These are phyloP conservation scores for Eutrigla gurnardus DNA, from an alignment of 2,797 vertebrate genomes.

Conservation along the genomic window DNA sequence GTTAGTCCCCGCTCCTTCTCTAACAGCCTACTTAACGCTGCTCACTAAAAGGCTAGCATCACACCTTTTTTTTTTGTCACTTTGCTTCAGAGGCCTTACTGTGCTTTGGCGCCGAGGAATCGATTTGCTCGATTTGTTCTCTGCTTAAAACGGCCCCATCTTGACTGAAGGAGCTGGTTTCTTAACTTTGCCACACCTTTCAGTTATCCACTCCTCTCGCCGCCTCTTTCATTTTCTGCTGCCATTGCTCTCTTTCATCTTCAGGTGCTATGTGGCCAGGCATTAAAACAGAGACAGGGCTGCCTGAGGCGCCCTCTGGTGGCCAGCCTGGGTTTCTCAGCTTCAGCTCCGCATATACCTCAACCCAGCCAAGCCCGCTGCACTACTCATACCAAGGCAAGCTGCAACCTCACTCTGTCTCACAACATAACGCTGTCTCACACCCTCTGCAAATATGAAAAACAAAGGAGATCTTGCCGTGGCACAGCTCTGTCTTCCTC, in stretches of 20 bases:
- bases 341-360: conserved; percentile 96
- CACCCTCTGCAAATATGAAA: conserved; percentile 39
- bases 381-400: conserved; percentile 99
- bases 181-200: conserved; percentile 43
- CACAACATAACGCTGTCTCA: conserved; percentile 40
- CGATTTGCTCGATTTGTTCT: conserved; percentile 51
- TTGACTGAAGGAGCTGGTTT: conserved; percentile 46
- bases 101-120: conserved; percentile 66
- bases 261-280: conserved; percentile 99
- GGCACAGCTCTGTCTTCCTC: conserved; percentile 41
- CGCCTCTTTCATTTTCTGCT: conserved; percentile 65
- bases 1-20: conserved; percentile 80
- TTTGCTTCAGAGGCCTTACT: conserved; percentile 61
- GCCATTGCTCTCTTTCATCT: conserved; percentile 71
- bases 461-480: conserved; percentile 10
- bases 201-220: conserved; percentile 34
- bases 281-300: conserved; percentile 97
- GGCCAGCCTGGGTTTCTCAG: conserved; percentile 97
- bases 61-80: conserved; percentile 40
- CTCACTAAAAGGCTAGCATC: conserved; percentile 64
- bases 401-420: conserved; percentile 72
- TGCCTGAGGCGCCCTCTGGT: conserved; percentile 94
- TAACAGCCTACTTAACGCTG: not conserved
- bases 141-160: conserved; percentile 58
- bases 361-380: conserved; percentile 93